Conservation (phyloP, 2,113 vertebrate genomes). For the Trochalopteron elliotii region DNA sequence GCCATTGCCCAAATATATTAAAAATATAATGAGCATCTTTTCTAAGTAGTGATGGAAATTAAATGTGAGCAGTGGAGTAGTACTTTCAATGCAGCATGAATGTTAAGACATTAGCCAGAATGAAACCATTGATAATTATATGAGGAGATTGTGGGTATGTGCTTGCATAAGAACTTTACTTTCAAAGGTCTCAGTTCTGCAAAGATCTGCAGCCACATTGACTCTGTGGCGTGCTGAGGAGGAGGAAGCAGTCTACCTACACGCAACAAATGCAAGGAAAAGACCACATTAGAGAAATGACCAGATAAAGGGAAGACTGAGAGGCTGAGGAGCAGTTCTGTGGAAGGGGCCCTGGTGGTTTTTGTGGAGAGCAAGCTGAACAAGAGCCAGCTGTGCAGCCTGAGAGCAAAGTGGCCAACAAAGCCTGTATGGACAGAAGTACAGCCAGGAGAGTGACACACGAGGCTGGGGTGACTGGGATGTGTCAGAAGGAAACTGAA, state of each 20-base stretch:
- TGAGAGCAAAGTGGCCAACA: neutral
- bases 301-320: neutral
- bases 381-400: neutral
- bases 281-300: neutral
- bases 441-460: neutral
- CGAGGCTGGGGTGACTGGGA: accelerated
- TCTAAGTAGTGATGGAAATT: slow-evolving; percentile 11
- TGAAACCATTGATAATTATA: neutral
- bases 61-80: neutral
- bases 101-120: neutral
- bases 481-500: neutral
- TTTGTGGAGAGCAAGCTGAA: neutral
- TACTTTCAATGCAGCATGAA: neutral
- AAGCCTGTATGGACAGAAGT: neutral
- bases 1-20: slow-evolving; percentile 7
- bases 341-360: neutral
- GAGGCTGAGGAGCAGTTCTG: neutral
- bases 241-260: neutral
- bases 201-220: neutral
- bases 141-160: neutral
- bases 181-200: neutral
- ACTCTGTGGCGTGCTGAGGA: neutral
- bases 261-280: accelerated
- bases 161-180: neutral
- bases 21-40: slow-evolving; percentile 26